phyloP scores from a whole-genome alignment of 2,113 vertebrate species.

The Oplegnathus fasciatus region DNA sequence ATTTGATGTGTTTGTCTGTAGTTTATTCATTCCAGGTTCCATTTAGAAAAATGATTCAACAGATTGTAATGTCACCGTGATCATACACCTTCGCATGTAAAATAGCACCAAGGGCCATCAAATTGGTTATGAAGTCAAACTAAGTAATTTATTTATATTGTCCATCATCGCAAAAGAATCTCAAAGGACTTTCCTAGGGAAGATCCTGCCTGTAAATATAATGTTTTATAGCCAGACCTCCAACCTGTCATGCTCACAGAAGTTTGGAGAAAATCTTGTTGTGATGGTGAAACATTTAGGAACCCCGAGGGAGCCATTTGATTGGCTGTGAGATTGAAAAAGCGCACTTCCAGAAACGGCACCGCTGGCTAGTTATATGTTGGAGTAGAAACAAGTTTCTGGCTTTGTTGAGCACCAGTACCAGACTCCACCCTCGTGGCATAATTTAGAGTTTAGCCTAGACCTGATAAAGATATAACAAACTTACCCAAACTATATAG shows the following conservation, averaged over 20 bases:
- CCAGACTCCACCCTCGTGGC: not conserved
- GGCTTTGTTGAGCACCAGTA: not conserved
- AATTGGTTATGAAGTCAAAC: not conserved
- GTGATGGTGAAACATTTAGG: not conserved
- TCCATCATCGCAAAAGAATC: not conserved
- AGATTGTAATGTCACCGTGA: not conserved
- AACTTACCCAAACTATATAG: not conserved
- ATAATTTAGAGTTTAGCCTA: not conserved
- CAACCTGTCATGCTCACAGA: not conserved
- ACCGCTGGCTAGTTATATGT: not conserved
- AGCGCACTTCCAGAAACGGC: not conserved
- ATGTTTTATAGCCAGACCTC: not conserved
- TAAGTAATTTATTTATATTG: not conserved
- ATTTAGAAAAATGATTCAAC: not conserved
- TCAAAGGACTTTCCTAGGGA: not conserved
- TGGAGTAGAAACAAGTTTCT: not conserved
- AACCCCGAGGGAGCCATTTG: not conserved
- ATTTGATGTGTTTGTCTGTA: not conserved
- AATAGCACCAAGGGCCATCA: not conserved
- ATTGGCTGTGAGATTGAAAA: conserved; percentile 12
- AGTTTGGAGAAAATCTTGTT: not conserved
- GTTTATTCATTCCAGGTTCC: not conserved
- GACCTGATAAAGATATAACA: not conserved
- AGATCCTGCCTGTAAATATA: not conserved
- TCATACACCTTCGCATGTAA: not conserved